phyloP scores from a whole-genome alignment of 2,113 vertebrate genomes.

The Brienomyrus brachyistius region DNA sequence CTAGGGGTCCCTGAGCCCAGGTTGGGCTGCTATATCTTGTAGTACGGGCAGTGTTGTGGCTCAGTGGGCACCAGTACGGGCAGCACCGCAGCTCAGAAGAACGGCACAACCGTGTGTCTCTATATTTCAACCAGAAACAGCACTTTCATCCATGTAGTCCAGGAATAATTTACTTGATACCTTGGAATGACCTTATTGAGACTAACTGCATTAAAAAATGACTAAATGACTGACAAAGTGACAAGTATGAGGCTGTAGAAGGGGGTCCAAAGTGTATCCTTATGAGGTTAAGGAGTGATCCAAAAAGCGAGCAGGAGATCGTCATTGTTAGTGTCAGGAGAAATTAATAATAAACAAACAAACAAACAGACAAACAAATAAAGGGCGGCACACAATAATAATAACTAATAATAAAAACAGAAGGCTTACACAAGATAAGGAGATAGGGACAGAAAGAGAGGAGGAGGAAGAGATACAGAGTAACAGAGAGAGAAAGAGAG shows the following conservation, averaged over 20 bases:
- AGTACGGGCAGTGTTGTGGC: background rate
- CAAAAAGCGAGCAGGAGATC: background rate
- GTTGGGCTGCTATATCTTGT: too few species aligned
- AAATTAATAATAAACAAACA: background rate
- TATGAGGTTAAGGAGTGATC: background rate
- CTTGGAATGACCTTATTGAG: background rate
- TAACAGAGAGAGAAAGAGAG: background rate
- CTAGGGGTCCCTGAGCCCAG: background rate
- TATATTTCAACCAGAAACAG: background rate
- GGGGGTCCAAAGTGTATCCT: background rate
- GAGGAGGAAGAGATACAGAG: background rate
- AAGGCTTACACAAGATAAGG: background rate
- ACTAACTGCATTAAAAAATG: background rate
- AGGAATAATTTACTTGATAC: background rate
- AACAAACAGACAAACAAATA: background rate
- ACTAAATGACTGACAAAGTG: background rate
- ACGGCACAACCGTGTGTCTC: background rate
- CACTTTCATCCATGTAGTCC: background rate
- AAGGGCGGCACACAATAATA: background rate
- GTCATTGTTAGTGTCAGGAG: background rate
- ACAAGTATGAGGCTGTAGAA: background rate
- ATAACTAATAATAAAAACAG: background rate
- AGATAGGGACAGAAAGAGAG: background rate
- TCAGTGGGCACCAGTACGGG: background rate
- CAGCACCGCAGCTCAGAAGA: background rate